phyloP scores from a whole-genome alignment of 2,888 invertebrate genomes.

The Venusia cambrica region DNA sequence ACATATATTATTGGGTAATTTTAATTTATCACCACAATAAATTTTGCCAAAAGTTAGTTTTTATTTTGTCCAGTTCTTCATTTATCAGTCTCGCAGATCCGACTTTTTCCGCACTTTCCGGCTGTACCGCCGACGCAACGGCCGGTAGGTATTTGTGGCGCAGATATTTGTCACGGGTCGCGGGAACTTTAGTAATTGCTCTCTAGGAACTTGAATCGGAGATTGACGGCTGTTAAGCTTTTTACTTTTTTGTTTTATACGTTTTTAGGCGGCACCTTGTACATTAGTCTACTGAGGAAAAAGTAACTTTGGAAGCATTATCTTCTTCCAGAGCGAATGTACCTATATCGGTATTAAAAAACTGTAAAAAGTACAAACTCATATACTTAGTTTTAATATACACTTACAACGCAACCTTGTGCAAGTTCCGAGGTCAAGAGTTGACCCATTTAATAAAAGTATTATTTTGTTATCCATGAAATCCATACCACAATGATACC shows the following conservation, averaged over 20 bases:
- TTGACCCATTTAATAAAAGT: no score
- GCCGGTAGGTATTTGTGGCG: conserved; percentile 72
- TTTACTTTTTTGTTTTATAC: conserved; percentile 18
- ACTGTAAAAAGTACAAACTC: no score
- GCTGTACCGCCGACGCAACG: conserved; percentile 1
- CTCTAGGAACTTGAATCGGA: conserved; percentile 50
- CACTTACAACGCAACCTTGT: no score
- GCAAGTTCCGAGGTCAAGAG: no score
- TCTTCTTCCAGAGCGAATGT: no score
- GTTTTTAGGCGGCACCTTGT: conserved; percentile 7
- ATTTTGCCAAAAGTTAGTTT: no score
- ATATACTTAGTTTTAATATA: no score
- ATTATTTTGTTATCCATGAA: no score
- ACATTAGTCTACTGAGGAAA: conserved; percentile 1
- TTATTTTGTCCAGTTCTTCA: not conserved
- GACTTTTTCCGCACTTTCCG: conserved; percentile 4
- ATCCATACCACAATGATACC: no score
- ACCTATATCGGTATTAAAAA: no score
- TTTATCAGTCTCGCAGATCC: not conserved
- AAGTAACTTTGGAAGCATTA: not conserved
- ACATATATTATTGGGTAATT: no score
- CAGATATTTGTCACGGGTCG: conserved; percentile 69
- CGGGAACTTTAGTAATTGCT: conserved; percentile 71
- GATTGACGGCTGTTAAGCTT: conserved; percentile 25
- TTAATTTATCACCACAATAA: no score